These are phyloP conservation scores for Acronicta alni DNA, from an alignment of 2,888 invertebrate species.

Conservation along the genomic window DNA sequence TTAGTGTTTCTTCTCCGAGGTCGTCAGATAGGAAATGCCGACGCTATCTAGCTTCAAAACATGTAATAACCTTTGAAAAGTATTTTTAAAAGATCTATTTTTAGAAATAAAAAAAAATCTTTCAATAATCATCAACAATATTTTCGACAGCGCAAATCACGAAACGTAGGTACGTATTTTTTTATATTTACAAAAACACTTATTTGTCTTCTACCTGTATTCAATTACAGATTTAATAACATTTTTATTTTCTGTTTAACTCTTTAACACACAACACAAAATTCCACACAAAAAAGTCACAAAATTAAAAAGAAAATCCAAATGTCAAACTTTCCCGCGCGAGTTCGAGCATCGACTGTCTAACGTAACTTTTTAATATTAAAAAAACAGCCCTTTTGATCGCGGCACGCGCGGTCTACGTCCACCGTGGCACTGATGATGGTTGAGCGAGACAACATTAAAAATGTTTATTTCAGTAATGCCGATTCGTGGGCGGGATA, in stretches of 20 bases:
- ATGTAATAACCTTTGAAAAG: too few relatives aligned
- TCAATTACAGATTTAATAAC: conserved; percentile 4
- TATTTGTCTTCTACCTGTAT: not conserved
- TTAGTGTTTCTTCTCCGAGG: too few relatives aligned
- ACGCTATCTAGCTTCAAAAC: too few relatives aligned
- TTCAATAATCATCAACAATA: too few relatives aligned
- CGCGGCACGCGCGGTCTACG: conserved; percentile 49
- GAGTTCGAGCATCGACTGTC: conserved; percentile 9
- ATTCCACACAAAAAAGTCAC: not conserved
- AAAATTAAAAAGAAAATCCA: not conserved
- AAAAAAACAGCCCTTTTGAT: conserved; percentile 30
- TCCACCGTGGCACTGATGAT: conserved; percentile 59
- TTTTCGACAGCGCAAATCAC: not conserved
- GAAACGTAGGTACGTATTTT: not conserved
- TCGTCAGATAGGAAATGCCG: too few relatives aligned
- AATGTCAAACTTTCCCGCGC: conserved; percentile 50
- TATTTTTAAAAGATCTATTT: too few relatives aligned
- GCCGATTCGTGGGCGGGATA: conserved; percentile 66
- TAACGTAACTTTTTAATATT: conserved; percentile 9
- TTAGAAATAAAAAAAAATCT: too few relatives aligned
- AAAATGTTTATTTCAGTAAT: conserved; percentile 72
- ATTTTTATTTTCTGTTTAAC: not conserved
- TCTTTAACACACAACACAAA: conserved; percentile 16
- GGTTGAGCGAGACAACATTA: conserved; percentile 62
- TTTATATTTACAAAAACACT: not conserved